Percentiles rank a stretch among this genome's conserved stretches.
Conservation (phyloP, 2,113 vertebrate genomes). For the Hiodon tergisus region DNA sequence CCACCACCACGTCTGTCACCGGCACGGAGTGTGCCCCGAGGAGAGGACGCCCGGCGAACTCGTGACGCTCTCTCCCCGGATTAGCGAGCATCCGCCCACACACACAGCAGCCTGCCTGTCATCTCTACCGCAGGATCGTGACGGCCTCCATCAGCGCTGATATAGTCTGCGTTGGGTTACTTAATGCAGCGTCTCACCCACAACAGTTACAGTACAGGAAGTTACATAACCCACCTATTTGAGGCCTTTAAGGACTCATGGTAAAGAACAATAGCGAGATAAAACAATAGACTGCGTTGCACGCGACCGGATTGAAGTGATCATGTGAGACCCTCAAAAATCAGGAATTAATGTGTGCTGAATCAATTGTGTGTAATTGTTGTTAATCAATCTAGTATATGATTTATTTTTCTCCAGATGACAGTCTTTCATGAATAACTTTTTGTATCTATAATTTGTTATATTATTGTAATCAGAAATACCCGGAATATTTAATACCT, state of each 20-base stretch:
- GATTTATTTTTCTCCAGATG: background rate
- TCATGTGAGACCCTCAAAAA: slow-evolving; percentile 4
- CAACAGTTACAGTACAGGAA: background rate
- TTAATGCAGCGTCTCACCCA: background rate
- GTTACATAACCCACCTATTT: background rate
- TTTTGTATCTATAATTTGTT: background rate
- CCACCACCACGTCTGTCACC: too few species aligned
- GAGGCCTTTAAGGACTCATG: background rate
- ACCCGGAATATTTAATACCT: too few species aligned
- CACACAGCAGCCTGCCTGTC: background rate
- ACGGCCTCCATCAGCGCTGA: background rate
- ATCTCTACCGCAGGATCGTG: background rate
- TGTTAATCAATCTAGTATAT: background rate
- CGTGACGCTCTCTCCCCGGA: background rate
- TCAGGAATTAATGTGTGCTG: background rate
- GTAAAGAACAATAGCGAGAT: background rate
- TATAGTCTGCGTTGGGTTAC: background rate
- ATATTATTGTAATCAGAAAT: too few species aligned
- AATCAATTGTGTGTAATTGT: background rate
- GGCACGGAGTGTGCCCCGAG: too few species aligned
- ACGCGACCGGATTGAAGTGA: background rate
- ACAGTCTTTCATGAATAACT: background rate
- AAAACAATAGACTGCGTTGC: background rate
- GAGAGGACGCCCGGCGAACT: too few species aligned
- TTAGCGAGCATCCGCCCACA: background rate